These are phyloP conservation scores for Ciconia boyciana DNA, from an alignment of 2,113 vertebrate genomes.

Conservation along the genomic window DNA sequence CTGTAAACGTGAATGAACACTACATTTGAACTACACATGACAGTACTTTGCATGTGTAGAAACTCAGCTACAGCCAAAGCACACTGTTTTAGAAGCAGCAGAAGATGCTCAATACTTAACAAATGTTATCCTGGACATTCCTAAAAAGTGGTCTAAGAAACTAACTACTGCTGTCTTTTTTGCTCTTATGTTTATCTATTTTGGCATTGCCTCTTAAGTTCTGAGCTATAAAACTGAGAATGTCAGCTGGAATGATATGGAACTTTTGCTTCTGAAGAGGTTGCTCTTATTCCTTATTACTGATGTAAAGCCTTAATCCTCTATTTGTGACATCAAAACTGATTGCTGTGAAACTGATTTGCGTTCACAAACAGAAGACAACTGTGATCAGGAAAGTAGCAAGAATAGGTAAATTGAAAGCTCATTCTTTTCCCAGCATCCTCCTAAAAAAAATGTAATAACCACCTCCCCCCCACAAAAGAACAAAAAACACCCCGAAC, in stretches of 20 bases:
- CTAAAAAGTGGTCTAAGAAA: not conserved
- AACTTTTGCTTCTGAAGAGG: not conserved
- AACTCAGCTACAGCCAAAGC: not conserved
- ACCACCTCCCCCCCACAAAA: fast-evolving
- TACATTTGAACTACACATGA: too few relatives aligned
- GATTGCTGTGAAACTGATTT: not conserved
- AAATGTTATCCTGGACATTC: not conserved
- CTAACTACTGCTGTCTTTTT: not conserved
- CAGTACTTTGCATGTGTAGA: not conserved
- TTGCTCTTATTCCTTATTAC: not conserved
- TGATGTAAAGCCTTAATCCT: constrained; percentile 22
- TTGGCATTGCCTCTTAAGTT: not conserved
- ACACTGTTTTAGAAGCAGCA: not conserved
- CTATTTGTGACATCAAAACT: not conserved
- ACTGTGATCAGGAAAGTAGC: not conserved
- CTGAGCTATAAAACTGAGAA: not conserved
- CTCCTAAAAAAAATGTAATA: not conserved
- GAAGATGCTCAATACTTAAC: not conserved
- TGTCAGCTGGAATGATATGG: not conserved
- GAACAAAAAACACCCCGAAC: not conserved
- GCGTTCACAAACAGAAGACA: not conserved
- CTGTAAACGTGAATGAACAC: not conserved
- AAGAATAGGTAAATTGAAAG: not conserved
- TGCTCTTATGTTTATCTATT: not conserved
- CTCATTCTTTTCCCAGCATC: not conserved